phyloP scores from a whole-genome alignment of 1,140 invertebrate species.

The Zaprionus inermis region DNA sequence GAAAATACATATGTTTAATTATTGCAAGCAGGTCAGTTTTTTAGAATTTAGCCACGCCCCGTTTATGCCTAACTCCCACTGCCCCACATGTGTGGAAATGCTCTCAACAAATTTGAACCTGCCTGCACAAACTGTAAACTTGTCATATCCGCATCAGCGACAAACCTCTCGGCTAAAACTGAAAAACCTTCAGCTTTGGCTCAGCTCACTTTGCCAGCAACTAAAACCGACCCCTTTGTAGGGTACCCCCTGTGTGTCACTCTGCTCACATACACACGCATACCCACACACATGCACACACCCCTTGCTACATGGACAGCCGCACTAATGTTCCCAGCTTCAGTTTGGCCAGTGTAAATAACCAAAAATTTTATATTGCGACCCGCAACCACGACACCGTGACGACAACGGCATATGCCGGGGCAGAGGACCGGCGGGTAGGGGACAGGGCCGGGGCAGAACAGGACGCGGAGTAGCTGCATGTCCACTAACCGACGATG shows the following conservation, averaged over 20 bases:
- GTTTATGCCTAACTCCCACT: neutral
- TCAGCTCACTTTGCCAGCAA: neutral
- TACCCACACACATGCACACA: conserved; percentile 3
- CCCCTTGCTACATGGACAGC: conserved; percentile 50
- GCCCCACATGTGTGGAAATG: neutral
- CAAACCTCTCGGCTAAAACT: neutral
- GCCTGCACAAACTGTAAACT: neutral
- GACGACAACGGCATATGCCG: conserved; percentile 67
- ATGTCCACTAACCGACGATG: conserved; percentile 24
- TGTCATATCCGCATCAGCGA: neutral
- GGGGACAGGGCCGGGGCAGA: neutral
- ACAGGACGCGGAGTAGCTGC: conserved; percentile 8
- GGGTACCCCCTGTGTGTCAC: neutral
- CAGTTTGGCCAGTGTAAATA: conserved; percentile 59
- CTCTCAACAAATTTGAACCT: neutral
- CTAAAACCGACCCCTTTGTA: conserved; percentile 1
- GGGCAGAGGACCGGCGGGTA: conserved; percentile 19
- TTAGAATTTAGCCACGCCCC: too few species aligned
- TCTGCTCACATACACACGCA: neutral
- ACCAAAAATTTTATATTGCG: conserved; percentile 75
- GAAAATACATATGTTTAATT: too few species aligned
- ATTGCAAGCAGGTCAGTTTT: too few species aligned
- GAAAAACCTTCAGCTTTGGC: conserved; percentile 6
- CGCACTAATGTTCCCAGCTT: conserved; percentile 60
- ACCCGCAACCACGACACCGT: conserved; percentile 71